Evolutionary conservation across 2,113 vertebrate genomes (phyloP), one percentile per base, ranked within the genome.

Genomic region (Sardina pilchardus): DNA sequence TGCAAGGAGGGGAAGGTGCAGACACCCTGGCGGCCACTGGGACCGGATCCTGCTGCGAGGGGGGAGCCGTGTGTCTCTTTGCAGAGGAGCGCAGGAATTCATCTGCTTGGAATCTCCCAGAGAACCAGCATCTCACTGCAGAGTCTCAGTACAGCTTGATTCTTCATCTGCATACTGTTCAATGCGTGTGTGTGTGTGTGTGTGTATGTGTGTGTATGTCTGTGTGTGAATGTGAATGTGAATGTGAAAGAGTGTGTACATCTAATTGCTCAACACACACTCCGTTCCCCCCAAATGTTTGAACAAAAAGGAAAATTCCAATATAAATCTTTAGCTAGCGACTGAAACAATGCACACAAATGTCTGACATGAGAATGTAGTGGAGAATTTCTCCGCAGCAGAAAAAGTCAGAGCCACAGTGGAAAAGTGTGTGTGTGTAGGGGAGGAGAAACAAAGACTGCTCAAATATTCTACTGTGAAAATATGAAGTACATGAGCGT

Each of bases 281-380:
- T 26, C n/a, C 3, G 8, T 71, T 71, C 63, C 16, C 26, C 63
- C 56, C 63, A 71, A 71, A 30, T 71, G n/a, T 71, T 71, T 71
- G n/a, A 30, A 71, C 63, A 71, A 71, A 71, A 71, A 71, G n/a
- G 63, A 30, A 30, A 71, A 71, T 71, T 71, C 63, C 63, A 71
- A 71, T 71, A 71, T 71, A 71, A 71, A 71, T 71, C 63, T 71
- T 71, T 71, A 71, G 63, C 63, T 30, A 34, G 63, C 63, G 26
- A 71, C 63, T 71, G 63, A 71, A 71, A 71, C 63, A 71, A 71
- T 71, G 63, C 26, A 71, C n/a, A 30, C 63, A 3, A 71, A 71
- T 71, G 63, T 71, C 16, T 71, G 63, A 71, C 63, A 71, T 34
- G 63, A 71, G 63, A 34, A 71, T 71, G 63, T 71, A 71, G 63